phyloP scores from a whole-genome alignment of 2,888 invertebrate species.

The Luperina nickerlii region DNA sequence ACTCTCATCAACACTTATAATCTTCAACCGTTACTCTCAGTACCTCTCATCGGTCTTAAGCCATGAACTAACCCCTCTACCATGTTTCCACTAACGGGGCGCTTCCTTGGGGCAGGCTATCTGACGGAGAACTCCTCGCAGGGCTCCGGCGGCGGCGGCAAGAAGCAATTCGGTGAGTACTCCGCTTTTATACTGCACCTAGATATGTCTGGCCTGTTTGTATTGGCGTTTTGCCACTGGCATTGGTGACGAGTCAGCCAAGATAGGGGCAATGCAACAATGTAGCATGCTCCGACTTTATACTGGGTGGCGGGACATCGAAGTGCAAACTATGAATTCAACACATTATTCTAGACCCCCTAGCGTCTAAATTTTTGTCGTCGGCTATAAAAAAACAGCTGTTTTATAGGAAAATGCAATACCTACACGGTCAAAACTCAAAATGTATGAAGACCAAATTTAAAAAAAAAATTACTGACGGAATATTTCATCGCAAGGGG shows the following conservation, averaged over 20 bases:
- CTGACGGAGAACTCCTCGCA: constrained; percentile 87
- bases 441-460: no score
- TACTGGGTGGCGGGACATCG: no score
- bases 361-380: no score
- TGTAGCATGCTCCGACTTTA: neutral
- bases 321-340: no score
- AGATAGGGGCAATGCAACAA: neutral
- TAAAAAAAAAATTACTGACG: no score
- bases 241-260: neutral
- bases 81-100: constrained; percentile 84
- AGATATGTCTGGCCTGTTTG: neutral
- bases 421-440: no score
- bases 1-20: constrained; percentile 3
- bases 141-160: constrained; percentile 77
- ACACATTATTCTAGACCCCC: no score
- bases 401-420: no score
- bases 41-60: constrained; percentile 55
- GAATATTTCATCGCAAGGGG: no score
- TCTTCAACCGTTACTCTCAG: neutral
- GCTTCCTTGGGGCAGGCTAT: constrained; percentile 88
- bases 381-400: no score
- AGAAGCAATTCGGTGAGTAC: constrained; percentile 80
- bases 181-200: constrained; percentile 36
- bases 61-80: constrained; percentile 67
- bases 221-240: neutral